phyloP scores from a whole-genome alignment of 2,113 vertebrate species.

The Hylia prasina region DNA sequence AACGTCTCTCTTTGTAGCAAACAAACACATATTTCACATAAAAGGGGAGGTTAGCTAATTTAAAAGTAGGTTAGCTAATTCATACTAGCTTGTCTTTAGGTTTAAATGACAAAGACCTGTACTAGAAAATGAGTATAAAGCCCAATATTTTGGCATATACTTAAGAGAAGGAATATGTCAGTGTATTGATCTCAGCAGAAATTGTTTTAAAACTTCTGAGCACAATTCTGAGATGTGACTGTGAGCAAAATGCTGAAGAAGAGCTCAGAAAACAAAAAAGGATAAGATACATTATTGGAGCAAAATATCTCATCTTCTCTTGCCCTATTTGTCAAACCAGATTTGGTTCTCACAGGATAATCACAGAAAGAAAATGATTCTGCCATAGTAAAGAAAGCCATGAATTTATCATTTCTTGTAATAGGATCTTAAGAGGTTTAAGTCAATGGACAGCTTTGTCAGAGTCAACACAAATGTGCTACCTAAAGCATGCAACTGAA shows the following conservation, averaged over 20 bases:
- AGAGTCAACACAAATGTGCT: background rate
- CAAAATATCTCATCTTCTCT: background rate
- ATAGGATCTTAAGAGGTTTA: background rate
- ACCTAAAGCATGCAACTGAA: background rate
- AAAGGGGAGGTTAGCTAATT: background rate
- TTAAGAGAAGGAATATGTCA: background rate
- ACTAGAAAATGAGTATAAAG: background rate
- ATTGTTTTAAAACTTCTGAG: background rate
- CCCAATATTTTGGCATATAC: background rate
- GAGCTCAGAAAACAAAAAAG: background rate
- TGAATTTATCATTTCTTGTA: background rate
- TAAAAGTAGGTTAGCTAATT: too few relatives aligned
- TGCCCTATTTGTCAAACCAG: background rate
- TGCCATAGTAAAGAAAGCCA: background rate
- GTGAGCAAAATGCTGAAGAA: background rate
- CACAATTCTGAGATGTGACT: background rate
- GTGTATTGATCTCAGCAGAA: background rate
- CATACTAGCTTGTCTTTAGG: background rate
- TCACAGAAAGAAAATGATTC: background rate
- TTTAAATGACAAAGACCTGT: background rate
- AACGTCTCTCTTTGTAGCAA: background rate
- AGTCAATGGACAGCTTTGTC: background rate
- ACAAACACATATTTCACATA: background rate
- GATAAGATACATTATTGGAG: background rate
- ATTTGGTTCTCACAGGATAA: background rate